phyloP scores from a whole-genome alignment of 2,113 vertebrate genomes.

The Dipodomys stephensi region DNA sequence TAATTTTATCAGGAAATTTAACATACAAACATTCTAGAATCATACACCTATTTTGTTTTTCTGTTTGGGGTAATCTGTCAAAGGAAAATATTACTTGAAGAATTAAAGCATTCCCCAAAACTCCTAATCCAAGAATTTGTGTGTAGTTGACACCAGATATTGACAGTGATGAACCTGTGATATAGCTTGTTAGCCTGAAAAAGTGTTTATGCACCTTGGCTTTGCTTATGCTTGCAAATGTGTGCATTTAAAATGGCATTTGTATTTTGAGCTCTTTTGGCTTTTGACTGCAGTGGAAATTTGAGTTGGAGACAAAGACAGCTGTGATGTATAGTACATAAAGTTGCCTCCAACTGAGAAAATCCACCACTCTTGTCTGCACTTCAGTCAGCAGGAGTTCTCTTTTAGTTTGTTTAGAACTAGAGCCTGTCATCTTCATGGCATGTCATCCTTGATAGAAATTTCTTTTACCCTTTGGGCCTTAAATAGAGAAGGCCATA shows the following conservation, averaged over 20 bases:
- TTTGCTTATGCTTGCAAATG: slow-evolving; percentile 45
- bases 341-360: slow-evolving; percentile 51
- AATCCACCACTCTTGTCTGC: slow-evolving; percentile 38
- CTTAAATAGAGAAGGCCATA: slow-evolving; percentile 24
- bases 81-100: slow-evolving; percentile 33
- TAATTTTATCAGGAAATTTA: slow-evolving; percentile 6
- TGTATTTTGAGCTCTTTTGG: slow-evolving; percentile 50
- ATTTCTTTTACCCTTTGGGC: slow-evolving; percentile 28
- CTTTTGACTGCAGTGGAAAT: slow-evolving; percentile 43
- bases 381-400: slow-evolving; percentile 55
- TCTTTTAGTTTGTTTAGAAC: slow-evolving; percentile 63
- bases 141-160: neutral
- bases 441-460: slow-evolving; percentile 40
- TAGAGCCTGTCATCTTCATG: slow-evolving; percentile 15
- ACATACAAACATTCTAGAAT: neutral
- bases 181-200: slow-evolving; percentile 7
- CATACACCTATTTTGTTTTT: neutral
- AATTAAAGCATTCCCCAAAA: neutral
- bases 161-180: slow-evolving; percentile 17
- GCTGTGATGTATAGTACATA: slow-evolving; percentile 14
- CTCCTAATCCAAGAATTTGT: slow-evolving; percentile 5
- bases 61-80: neutral
- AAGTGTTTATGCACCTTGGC: neutral
- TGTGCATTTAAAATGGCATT: slow-evolving; percentile 54
- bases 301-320: slow-evolving; percentile 39